Evolutionary conservation across 1,140 invertebrate species (phyloP), one percentile per base, ranked within the genome.

Genomic region (Choristoneura fumiferana): DNA sequence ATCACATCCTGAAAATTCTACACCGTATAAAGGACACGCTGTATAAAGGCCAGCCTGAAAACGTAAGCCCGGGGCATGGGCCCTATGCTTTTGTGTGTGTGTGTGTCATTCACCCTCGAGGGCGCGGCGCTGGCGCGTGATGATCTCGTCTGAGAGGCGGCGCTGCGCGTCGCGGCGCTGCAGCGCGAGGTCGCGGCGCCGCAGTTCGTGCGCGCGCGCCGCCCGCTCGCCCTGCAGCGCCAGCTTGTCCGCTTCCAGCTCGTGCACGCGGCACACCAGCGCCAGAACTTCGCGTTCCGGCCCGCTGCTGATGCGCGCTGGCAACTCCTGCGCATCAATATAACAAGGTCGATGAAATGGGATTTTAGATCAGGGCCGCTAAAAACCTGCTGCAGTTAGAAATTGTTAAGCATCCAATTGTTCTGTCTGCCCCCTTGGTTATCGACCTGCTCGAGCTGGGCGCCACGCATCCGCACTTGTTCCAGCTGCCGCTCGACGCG

Each of bases 171-270:
- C 94, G 43, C 95, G 95, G n/a, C 96, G 90, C 45, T 96, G 90
- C 55, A 98, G 91, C 65, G 96, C 92, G 18, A 97, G 90, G 73
- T 98, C 96, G 56, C 96, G 91, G 55, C 96, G 90, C 38, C 95
- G 91, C 10, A 98, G 91, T 81, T 98, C 96, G 64, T 96, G 95
- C 68, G 96, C 95, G 29, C 95, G 92, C 4, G 96, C 93, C 29
- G 97, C 87, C 55, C 95, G 91, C 72, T 96, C 95, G 6, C 96
- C 96, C 84, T 98, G 96, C 60, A 97, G 90, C 68, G 97, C 96
- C 81, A 96, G 93, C 86, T 97, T 98, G 77, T 97, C 95, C 0
- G 97, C 96, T 89, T 98, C 96, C 22, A 98, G 87, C 86, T 98
- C 96, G 77, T 98, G 96, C 4, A 98, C 95, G 63, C 95, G 92